Conservation (phyloP, 1,140 invertebrate genomes). For the Rhagoletis zephyria region DNA sequence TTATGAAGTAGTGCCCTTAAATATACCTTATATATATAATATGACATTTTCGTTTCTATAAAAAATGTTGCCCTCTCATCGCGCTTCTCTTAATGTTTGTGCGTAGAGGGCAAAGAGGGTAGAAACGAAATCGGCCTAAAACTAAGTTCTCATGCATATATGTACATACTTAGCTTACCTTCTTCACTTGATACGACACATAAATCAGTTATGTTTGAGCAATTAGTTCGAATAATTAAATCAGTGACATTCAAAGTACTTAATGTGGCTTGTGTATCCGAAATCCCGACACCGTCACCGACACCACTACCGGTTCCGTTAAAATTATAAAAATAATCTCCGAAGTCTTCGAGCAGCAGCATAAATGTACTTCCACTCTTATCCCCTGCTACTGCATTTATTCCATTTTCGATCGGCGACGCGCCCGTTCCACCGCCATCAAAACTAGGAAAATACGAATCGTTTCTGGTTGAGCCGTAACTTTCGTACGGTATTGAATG, state of each 20-base stretch:
- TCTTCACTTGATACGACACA: slow-evolving; percentile 59
- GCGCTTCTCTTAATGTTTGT: no score
- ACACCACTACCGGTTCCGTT: slow-evolving; percentile 64
- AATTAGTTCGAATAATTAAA: slow-evolving; percentile 60
- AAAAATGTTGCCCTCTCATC: no score
- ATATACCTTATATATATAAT: no score
- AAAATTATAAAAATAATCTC: slow-evolving; percentile 77
- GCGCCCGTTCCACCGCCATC: neutral
- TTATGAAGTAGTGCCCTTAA: no score
- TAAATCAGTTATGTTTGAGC: slow-evolving; percentile 54
- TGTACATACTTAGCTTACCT: slow-evolving; percentile 60
- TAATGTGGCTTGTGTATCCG: slow-evolving; percentile 62
- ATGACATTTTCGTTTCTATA: no score
- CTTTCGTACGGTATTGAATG: slow-evolving; percentile 32
- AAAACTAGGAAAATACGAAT: slow-evolving; percentile 37
- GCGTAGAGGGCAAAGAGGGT: no score
- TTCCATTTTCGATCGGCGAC: neutral
- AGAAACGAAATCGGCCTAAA: neutral
- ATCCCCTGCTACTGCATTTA: slow-evolving; percentile 16
- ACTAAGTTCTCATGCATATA: neutral
- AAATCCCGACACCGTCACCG: slow-evolving; percentile 56
- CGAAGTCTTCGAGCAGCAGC: slow-evolving; percentile 77
- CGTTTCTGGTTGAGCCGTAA: slow-evolving; percentile 13
- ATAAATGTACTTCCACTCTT: slow-evolving; percentile 74
- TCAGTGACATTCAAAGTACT: slow-evolving; percentile 54